Evolutionary conservation across 2,888 invertebrate genomes (phyloP).

Genomic region (Drosophila mulleri): DNA sequence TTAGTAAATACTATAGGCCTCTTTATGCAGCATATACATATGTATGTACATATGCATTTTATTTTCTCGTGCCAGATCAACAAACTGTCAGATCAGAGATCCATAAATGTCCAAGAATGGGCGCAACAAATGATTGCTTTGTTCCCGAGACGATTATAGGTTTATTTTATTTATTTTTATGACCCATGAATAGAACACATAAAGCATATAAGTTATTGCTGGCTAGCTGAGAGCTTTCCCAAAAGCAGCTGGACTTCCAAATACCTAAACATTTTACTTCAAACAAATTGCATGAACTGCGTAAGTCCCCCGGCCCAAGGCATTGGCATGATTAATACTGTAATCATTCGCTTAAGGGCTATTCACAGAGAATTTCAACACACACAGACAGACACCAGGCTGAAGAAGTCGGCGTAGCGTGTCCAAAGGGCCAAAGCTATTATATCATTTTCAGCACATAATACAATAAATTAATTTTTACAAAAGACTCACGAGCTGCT

Average conservation of each 20-base stretch:
- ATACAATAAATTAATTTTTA: constrained; percentile 72
- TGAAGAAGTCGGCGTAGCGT: constrained; percentile 14
- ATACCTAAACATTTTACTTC: constrained; percentile 24
- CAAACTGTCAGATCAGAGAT: constrained; percentile 8
- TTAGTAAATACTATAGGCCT: constrained; percentile 20
- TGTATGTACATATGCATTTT: not conserved
- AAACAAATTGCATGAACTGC: constrained; percentile 57
- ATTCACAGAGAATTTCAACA: constrained; percentile 62
- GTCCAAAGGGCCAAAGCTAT: constrained; percentile 31
- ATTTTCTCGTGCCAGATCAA: constrained; percentile 15
- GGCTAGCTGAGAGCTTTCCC: constrained; percentile 13
- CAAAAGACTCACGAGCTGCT: constrained; percentile 34
- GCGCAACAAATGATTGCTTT: constrained; percentile 39
- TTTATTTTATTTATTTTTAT: constrained; percentile 22
- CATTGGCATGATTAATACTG: constrained; percentile 63
- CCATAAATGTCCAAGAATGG: constrained; percentile 32
- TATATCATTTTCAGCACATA: constrained; percentile 73
- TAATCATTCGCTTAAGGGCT: constrained; percentile 36
- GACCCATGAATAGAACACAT: constrained; percentile 20
- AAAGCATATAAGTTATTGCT: constrained; percentile 25
- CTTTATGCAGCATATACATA: not conserved
- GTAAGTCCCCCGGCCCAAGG: constrained; percentile 32
- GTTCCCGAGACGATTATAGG: constrained; percentile 38
- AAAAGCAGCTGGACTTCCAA: constrained; percentile 27
- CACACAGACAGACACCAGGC: constrained; percentile 3